Evolutionary conservation across 2,113 vertebrate species (phyloP), one percentile per base, ranked within the genome.

Genomic region (Sardina pilchardus): DNA sequence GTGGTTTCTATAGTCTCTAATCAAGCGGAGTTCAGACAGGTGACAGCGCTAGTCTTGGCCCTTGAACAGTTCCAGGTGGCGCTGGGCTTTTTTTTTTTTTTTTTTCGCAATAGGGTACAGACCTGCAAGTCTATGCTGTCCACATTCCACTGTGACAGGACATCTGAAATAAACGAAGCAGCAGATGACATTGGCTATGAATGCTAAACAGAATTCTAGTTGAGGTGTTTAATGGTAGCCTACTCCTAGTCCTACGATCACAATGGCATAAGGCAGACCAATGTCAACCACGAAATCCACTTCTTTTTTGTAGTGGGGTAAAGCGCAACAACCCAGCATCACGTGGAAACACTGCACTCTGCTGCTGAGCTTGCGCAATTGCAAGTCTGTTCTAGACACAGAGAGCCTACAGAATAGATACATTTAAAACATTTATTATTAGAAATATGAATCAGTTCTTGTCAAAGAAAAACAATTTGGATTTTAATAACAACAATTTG

Each of bases 1-100:
- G 71, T 78, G 71, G 71, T 78, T 78, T 34, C 71, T 34, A 78
- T 78, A 78, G 30, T 78, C 71, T 78, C 26, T 78, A 78, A 78
- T 78, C 71, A 78, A 36, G 71, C 26, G 0, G 34, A 78, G 30
- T 78, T 78, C 26, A 78, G 71, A 36, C 71, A 78, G 71, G 71
- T 78, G 71, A 78, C 71, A 78, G 34, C 10, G 71, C 71, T 78
- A 16, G 71, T 10, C 71, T 78, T 16, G 34, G 71, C 71, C 71
- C 71, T 78, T 78, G 71, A 78, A 36, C 71, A 78, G 71, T 78
- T 78, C 71, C 71, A 78, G 71, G 71, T 78, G 71, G 9, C 14
- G 34, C 34, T 36, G 30, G 36, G 30, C 12, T 39, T 39, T 78
- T 75, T 78, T 26, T 10, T 26, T 71, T 10, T 39, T 39, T 78